Evolutionary conservation across 1,140 invertebrate genomes (phyloP).

Genomic region (Drosophila tsacasi): DNA sequence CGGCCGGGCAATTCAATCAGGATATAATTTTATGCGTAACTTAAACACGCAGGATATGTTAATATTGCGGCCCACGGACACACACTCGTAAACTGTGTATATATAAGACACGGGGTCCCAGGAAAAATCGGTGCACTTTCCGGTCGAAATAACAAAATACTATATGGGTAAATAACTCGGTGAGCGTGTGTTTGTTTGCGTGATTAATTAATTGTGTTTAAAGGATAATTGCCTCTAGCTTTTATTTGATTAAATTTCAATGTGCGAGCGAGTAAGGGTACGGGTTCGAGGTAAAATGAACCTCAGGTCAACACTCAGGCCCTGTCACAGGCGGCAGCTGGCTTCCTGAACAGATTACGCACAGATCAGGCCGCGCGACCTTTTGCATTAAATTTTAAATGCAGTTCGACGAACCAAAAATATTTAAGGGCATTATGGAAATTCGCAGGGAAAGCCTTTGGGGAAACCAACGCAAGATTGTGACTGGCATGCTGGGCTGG

Average conservation of each 20-base stretch:
- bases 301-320: slow-evolving; percentile 63
- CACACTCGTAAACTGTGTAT: slow-evolving; percentile 12
- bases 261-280: slow-evolving; percentile 1
- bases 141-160: slow-evolving; percentile 71
- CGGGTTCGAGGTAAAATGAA: slow-evolving; percentile 36
- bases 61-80: slow-evolving; percentile 63
- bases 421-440: slow-evolving; percentile 41
- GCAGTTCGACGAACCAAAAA: slow-evolving; percentile 11
- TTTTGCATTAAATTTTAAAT: slow-evolving; percentile 37
- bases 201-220: slow-evolving; percentile 84
- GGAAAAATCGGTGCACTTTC: slow-evolving; percentile 60
- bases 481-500: background rate
- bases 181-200: slow-evolving; percentile 62
- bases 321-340: slow-evolving; percentile 32
- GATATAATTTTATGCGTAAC: slow-evolving; percentile 83
- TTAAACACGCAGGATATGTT: slow-evolving; percentile 83
- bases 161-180: slow-evolving; percentile 47
- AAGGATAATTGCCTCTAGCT: slow-evolving; percentile 83
- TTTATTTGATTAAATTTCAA: slow-evolving; percentile 82
- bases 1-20: slow-evolving; percentile 72
- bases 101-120: slow-evolving; percentile 19
- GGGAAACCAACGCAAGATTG: background rate
- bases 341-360: slow-evolving; percentile 60
- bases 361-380: slow-evolving; percentile 24
- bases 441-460: slow-evolving; percentile 7